phyloP scores from a whole-genome alignment of 1,140 invertebrate species.

The Leptopilina boulardi region DNA sequence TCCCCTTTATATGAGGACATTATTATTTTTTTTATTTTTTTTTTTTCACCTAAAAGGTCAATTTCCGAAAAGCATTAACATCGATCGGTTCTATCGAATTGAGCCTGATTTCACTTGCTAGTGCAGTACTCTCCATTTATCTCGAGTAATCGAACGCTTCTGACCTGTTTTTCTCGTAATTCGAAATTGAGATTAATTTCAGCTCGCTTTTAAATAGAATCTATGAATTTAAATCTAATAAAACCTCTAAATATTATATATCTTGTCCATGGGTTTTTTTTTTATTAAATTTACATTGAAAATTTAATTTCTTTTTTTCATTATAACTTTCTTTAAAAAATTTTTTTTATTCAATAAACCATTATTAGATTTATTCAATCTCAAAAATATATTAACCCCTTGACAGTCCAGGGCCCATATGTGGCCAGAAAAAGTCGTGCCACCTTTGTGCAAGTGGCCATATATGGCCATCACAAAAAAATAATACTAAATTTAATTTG shows the following conservation, averaged over 20 bases:
- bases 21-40: neutral
- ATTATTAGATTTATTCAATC: too few species aligned
- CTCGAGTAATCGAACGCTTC: slow-evolving; percentile 5
- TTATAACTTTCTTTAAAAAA: too few species aligned
- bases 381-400: too few species aligned
- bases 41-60: slow-evolving; percentile 4
- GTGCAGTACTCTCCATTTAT: slow-evolving; percentile 15
- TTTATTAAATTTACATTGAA: too few species aligned
- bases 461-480: too few species aligned
- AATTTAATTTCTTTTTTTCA: too few species aligned
- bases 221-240: neutral
- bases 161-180: slow-evolving; percentile 8
- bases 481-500: too few species aligned
- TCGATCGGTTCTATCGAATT: slow-evolving; percentile 20
- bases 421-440: too few species aligned
- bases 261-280: neutral
- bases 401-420: too few species aligned
- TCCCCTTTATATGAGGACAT: neutral
- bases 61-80: slow-evolving; percentile 20
- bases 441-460: too few species aligned
- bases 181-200: neutral
- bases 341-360: too few species aligned
- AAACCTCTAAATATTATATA: neutral
- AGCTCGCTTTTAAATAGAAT: neutral
- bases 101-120: slow-evolving; percentile 8